Percentiles rank a stretch among this genome's conserved stretches.
Conservation (phyloP, 2,113 vertebrate genomes). For the Carollia perspicillata region DNA sequence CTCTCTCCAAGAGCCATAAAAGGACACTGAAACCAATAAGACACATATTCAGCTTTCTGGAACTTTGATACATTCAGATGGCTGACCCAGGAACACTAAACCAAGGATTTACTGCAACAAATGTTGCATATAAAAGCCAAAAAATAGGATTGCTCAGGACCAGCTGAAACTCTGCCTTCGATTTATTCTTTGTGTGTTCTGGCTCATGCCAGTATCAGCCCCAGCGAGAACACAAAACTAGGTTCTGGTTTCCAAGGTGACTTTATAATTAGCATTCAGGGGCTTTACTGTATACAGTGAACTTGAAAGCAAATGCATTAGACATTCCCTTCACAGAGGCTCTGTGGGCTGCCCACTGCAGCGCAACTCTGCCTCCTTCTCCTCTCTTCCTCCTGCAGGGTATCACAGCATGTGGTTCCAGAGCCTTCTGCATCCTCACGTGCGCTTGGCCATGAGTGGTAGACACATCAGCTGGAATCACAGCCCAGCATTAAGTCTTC, state of each 20-base stretch:
- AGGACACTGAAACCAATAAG: background rate
- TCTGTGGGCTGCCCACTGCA: background rate
- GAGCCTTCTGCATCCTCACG: background rate
- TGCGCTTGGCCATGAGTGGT: background rate
- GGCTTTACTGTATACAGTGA: background rate
- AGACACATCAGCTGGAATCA: background rate
- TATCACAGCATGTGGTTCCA: accelerated
- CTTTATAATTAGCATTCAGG: conserved; percentile 26
- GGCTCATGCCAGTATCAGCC: background rate
- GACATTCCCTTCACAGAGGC: background rate
- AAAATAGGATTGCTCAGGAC: background rate
- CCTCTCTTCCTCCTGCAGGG: background rate
- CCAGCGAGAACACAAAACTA: background rate
- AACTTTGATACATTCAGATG: conserved; percentile 39
- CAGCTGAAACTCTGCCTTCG: conserved; percentile 15
- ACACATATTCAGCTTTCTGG: conserved; percentile 22
- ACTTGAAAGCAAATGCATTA: background rate
- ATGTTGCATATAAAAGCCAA: conserved; percentile 38
- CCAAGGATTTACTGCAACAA: conserved; percentile 34
- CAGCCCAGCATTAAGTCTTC: background rate
- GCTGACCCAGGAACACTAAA: background rate
- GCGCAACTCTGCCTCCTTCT: too few relatives aligned
- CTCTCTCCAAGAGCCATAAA: background rate
- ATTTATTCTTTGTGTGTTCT: background rate
- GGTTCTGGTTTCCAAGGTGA: conserved; percentile 56